phyloP scores from a whole-genome alignment of 2,797 vertebrate species.

The Enoplosus armatus region DNA sequence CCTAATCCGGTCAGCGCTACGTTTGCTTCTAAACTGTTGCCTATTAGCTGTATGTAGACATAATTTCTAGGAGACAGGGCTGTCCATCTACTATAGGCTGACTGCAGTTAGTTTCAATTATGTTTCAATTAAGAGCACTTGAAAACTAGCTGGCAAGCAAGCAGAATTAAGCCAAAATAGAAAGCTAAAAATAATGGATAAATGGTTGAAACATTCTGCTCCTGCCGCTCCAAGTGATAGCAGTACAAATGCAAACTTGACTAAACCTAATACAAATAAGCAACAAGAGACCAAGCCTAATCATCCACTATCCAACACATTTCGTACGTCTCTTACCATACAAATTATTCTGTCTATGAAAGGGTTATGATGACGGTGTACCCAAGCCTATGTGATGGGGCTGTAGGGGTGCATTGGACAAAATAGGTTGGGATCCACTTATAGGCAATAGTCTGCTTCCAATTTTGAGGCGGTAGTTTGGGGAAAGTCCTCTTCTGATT shows the following conservation, averaged over 20 bases:
- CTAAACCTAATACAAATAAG: neutral
- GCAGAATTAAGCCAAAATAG: neutral
- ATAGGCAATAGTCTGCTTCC: neutral
- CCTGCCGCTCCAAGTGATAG: neutral
- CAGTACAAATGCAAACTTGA: too few relatives aligned
- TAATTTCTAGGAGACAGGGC: neutral
- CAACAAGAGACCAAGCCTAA: neutral
- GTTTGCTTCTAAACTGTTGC: neutral
- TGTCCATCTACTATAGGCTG: neutral
- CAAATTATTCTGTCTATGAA: too few relatives aligned
- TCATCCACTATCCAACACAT: neutral
- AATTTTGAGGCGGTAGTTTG: neutral
- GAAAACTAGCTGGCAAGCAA: neutral
- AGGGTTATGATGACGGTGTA: too few relatives aligned
- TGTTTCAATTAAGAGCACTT: neutral
- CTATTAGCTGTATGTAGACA: neutral
- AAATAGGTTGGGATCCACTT: neutral
- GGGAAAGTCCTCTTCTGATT: neutral
- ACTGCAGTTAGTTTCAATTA: neutral
- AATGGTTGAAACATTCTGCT: neutral
- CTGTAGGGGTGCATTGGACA: neutral
- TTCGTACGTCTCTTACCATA: too few relatives aligned
- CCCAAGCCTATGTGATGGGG: neutral
- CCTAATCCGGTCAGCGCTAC: neutral
- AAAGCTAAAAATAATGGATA: neutral